Conservation (phyloP, 2,797 vertebrate genomes). For the Carapus acus region DNA sequence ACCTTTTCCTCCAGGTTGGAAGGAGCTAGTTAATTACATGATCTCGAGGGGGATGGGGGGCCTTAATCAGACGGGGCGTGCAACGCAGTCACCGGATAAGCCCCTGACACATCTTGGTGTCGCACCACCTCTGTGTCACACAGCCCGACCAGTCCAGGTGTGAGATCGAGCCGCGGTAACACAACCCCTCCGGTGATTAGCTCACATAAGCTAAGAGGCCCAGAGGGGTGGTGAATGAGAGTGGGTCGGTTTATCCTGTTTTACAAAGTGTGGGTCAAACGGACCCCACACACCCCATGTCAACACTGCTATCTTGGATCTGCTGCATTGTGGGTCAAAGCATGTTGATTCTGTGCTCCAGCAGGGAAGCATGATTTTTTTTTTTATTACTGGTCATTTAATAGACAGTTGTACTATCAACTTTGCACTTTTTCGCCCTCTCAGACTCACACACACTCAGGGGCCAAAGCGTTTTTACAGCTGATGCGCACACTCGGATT, state of each 20-base stretch:
- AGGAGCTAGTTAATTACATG: slow-evolving; percentile 66
- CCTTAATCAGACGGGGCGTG: slow-evolving; percentile 69
- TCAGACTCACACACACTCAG: slow-evolving; percentile 28
- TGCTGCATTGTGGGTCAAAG: slow-evolving; percentile 60
- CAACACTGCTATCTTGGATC: slow-evolving; percentile 57
- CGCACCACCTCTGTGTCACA: slow-evolving; percentile 53
- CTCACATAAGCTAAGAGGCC: slow-evolving; percentile 71
- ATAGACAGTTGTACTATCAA: slow-evolving; percentile 19
- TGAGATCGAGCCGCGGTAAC: slow-evolving; percentile 75
- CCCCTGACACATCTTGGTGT: slow-evolving; percentile 66
- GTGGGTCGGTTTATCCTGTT: slow-evolving; percentile 54
- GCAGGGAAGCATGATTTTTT: slow-evolving; percentile 13
- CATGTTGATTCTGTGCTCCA: slow-evolving; percentile 37
- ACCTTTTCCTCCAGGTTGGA: slow-evolving; percentile 60
- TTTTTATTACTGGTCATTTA: slow-evolving; percentile 23
- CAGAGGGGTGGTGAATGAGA: slow-evolving; percentile 38
- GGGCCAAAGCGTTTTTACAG: slow-evolving; percentile 5
- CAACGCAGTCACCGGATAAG: slow-evolving; percentile 73
- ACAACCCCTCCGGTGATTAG: slow-evolving; percentile 71
- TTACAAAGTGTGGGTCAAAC: slow-evolving; percentile 53
- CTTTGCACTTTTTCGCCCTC: slow-evolving; percentile 29
- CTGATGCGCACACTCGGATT: slow-evolving; percentile 2
- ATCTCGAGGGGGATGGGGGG: no score
- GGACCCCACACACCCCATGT: slow-evolving; percentile 40
- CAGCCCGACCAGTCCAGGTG: slow-evolving; percentile 69